phyloP scores from a whole-genome alignment of 2,797 vertebrate genomes.

The Eulemur rubriventer region DNA sequence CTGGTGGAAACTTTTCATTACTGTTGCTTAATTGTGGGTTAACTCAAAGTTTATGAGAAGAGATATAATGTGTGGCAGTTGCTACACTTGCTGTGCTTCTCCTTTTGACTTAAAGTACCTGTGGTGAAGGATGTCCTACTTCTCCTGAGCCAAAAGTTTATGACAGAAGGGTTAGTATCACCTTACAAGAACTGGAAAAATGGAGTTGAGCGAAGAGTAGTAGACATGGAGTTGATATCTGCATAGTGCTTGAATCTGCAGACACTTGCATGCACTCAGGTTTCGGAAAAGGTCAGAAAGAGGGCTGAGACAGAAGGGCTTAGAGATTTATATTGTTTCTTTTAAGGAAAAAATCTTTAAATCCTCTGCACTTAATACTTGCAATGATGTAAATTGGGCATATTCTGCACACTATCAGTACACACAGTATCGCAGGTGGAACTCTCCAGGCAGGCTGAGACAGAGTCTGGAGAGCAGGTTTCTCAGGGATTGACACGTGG shows the following conservation, averaged over 20 bases:
- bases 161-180: neutral
- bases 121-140: neutral
- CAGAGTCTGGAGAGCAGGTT: neutral
- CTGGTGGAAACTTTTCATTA: neutral
- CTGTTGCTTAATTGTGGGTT: neutral
- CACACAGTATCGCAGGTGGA: neutral
- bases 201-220: neutral
- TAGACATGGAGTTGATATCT: neutral
- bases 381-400: neutral
- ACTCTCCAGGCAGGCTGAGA: neutral
- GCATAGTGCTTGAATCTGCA: neutral
- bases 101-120: neutral
- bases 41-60: neutral
- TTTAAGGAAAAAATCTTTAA: neutral
- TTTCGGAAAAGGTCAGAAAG: neutral
- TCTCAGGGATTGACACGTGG: neutral
- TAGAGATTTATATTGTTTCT: neutral
- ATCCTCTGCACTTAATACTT: neutral
- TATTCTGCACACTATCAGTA: neutral
- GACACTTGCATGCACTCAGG: neutral
- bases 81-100: neutral
- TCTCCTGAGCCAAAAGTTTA: neutral
- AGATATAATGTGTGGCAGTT: neutral
- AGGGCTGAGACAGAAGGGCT: neutral
- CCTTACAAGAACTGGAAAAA: neutral